These are phyloP conservation scores for Sclerodermus sp. DNA, from an alignment of 2,888 invertebrate genomes.

Conservation along the genomic window DNA sequence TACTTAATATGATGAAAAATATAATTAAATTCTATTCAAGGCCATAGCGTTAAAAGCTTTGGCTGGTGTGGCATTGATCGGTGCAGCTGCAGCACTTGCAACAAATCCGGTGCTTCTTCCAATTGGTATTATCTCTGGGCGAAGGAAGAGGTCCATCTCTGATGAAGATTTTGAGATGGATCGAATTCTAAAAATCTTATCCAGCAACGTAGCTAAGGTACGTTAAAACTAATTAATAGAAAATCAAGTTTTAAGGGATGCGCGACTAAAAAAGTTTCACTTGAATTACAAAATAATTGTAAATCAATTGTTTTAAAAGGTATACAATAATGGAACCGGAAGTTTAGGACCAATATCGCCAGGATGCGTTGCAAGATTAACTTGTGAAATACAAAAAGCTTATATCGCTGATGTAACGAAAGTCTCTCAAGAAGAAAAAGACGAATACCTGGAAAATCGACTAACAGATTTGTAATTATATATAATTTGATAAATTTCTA, in stretches of 20 bases:
- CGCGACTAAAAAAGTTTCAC: too few relatives aligned
- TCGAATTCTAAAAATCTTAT: constrained; percentile 31
- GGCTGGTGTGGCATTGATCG: constrained; percentile 76
- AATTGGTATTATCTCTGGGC: constrained; percentile 73
- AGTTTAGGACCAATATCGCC: constrained; percentile 33
- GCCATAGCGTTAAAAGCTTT: constrained; percentile 68
- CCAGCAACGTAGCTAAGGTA: constrained; percentile 37
- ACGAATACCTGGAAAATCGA: constrained; percentile 31
- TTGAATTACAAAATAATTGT: background rate
- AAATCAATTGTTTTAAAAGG: constrained; percentile 2
- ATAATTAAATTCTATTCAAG: constrained; percentile 51
- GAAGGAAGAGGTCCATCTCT: constrained; percentile 58
- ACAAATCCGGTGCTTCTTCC: constrained; percentile 78
- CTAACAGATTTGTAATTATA: constrained; percentile 40
- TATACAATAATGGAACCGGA: constrained; percentile 1
- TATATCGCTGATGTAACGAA: constrained; percentile 38
- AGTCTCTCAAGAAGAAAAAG: constrained; percentile 21
- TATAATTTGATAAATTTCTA: background rate
- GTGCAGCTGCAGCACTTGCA: constrained; percentile 78
- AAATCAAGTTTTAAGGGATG: background rate
- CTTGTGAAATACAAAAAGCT: constrained; percentile 49
- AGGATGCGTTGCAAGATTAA: constrained; percentile 47
- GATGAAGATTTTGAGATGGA: constrained; percentile 24
- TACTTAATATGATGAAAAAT: background rate
- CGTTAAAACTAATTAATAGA: background rate